A percentile compares a stretch with the other conserved stretches of the same genome.
These are phyloP conservation scores for Pogonocichla stellata DNA, from an alignment of 2,113 vertebrate genomes.

Conservation along the genomic window DNA sequence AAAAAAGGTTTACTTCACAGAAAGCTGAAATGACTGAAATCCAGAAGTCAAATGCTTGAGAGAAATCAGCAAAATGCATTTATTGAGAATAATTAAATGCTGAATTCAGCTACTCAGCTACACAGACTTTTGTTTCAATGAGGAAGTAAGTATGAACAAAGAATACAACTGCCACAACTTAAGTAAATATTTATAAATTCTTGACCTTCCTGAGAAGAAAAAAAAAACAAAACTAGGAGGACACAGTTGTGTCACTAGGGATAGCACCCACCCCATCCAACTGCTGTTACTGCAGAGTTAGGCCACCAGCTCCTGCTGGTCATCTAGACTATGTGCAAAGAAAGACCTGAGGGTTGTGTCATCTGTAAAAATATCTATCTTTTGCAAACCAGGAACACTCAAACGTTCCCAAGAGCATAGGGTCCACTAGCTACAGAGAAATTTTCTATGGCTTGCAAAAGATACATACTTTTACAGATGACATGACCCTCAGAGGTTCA, in stretches of 20 bases:
- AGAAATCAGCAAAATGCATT: background rate
- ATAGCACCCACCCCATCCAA: background rate
- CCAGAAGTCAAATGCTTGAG: background rate
- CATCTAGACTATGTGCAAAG: background rate
- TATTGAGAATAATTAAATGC: background rate
- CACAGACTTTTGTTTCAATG: background rate
- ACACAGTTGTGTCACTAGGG: background rate
- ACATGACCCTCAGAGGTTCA: background rate
- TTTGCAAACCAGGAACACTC: background rate
- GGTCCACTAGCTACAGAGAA: background rate
- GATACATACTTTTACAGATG: background rate
- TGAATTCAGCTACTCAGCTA: background rate
- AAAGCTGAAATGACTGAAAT: background rate
- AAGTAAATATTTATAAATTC: background rate
- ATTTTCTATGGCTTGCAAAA: background rate
- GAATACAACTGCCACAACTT: background rate
- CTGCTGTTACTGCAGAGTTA: background rate
- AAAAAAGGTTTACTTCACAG: background rate
- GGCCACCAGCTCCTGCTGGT: background rate
- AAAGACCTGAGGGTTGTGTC: background rate
- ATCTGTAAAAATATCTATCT: background rate
- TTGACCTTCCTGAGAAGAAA: background rate
- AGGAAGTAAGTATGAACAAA: background rate
- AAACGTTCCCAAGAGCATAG: background rate
- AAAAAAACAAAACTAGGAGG: background rate